Base-by-base conservation (phyloP, 2,888 invertebrate species). In the Torymus aiolomorphi region DNA sequence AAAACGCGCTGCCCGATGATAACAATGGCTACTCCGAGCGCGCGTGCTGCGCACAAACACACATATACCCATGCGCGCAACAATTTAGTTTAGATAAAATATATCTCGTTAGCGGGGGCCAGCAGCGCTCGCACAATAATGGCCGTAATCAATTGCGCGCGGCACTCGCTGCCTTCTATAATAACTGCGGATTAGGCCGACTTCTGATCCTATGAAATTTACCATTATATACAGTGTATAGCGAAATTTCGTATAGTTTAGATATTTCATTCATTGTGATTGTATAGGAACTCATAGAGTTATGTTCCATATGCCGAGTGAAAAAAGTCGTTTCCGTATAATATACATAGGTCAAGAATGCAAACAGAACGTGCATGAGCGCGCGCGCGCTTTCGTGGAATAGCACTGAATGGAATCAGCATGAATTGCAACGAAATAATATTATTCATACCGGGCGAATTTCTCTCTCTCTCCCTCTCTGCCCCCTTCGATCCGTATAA, bases 71-170 rank as follows among this genome's bases (percentile, higher is more conserved):
- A 3, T 42, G 49, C 49, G 14, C 18, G 52, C 14, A 54, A 62
- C 31, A 72, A 62, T 72, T 52, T 72, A 72, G 24, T 59, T 72
- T n/a, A 5, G 24, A 56, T 65, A 65, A 73, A 65, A 73, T 73
- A 42, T 42, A 73, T 56, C 73, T 49, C 20, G 56, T 73, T 73
- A 65, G 54, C 59, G 12, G 42, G 13, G 18, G 14, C 42, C 4
- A 8, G 0, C 1, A 5, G 42, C 42, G 42, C 42, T 5, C 1
- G 42, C 42, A 8, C 42, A 42, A 54, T 31, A 73, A 61, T 16
- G 52, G 2, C 42, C 51, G 24, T 61, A 73, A 73, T 73, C 54
- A 73, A 63, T 61, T 61, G n/a, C 1, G 14, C 5, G 16, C 0
- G n/a, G 52, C 2, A 24, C 14, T 18, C 24, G 8, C 13, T 54